Conservation (phyloP, 2,888 invertebrate species). For the Philonicus albiceps region DNA sequence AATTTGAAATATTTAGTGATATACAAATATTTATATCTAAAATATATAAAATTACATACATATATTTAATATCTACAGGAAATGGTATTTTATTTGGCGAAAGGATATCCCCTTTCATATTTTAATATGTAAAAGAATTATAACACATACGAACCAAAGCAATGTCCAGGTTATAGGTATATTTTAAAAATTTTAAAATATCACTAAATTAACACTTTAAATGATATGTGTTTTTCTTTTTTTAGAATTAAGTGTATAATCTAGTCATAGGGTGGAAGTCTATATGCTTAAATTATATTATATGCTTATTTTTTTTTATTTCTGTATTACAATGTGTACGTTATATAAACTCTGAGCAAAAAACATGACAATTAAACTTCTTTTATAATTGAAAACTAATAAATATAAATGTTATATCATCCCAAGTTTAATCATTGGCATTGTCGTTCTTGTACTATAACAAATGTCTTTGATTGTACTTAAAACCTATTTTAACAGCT, state of each 20-base stretch:
- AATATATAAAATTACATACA: background rate
- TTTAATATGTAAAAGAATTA: slow-evolving; percentile 29
- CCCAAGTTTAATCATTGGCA: too few relatives aligned
- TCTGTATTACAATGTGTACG: background rate
- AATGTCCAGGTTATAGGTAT: slow-evolving; percentile 29
- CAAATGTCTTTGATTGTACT: too few relatives aligned
- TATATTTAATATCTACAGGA: background rate
- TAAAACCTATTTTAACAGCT: too few relatives aligned
- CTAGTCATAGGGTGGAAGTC: background rate
- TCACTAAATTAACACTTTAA: background rate
- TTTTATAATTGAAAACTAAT: background rate
- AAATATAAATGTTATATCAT: too few relatives aligned
- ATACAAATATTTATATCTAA: slow-evolving; percentile 6
- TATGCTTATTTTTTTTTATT: background rate
- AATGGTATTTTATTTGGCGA: background rate
- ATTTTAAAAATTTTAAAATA: slow-evolving; percentile 12
- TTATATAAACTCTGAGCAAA: background rate
- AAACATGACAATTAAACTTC: too few relatives aligned
- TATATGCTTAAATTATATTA: background rate
- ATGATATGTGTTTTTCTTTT: background rate
- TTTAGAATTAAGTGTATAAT: background rate
- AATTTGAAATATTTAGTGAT: background rate
- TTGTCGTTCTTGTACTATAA: background rate
- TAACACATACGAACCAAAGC: slow-evolving; percentile 21
- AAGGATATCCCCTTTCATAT: background rate